These are phyloP conservation scores for Diaprepes abbreviatus DNA, from an alignment of 2,888 invertebrate genomes.

Conservation along the genomic window DNA sequence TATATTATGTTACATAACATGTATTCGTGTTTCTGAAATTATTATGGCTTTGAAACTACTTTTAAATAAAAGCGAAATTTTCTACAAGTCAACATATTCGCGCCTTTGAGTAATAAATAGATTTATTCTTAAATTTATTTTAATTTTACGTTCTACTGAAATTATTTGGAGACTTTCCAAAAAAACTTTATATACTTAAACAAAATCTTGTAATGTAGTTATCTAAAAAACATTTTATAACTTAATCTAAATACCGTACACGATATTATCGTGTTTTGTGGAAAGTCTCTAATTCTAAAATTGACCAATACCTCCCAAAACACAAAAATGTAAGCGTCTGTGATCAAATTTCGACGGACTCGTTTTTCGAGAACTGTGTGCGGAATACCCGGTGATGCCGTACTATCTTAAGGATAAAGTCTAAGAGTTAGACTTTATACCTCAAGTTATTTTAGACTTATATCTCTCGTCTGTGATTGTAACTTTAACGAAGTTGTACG, in stretches of 20 bases:
- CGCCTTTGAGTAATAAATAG: no score
- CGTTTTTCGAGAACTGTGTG: conserved; percentile 29
- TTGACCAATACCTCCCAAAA: not conserved
- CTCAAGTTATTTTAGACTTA: conserved; percentile 36
- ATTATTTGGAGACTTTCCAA: no score
- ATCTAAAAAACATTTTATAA: no score
- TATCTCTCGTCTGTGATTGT: conserved; percentile 62
- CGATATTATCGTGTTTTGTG: not conserved
- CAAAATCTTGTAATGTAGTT: no score
- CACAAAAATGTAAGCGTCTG: conserved; percentile 35
- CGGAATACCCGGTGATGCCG: conserved; percentile 35
- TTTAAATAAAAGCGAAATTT: no score
- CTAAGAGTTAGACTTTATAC: conserved; percentile 32
- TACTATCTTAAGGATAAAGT: conserved; percentile 26
- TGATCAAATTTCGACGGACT: conserved; percentile 43
- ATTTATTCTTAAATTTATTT: no score
- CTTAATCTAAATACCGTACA: no score
- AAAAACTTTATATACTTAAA: no score
- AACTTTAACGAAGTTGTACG: conserved; percentile 56
- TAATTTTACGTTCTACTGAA: no score
- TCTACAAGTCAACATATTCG: no score
- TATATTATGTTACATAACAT: not conserved
- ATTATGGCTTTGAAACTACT: no score
- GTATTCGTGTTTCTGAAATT: no score
- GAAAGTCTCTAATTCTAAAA: not conserved